phyloP scores from a whole-genome alignment of 2,113 vertebrate genomes.

The Edolisoma coerulescens region DNA sequence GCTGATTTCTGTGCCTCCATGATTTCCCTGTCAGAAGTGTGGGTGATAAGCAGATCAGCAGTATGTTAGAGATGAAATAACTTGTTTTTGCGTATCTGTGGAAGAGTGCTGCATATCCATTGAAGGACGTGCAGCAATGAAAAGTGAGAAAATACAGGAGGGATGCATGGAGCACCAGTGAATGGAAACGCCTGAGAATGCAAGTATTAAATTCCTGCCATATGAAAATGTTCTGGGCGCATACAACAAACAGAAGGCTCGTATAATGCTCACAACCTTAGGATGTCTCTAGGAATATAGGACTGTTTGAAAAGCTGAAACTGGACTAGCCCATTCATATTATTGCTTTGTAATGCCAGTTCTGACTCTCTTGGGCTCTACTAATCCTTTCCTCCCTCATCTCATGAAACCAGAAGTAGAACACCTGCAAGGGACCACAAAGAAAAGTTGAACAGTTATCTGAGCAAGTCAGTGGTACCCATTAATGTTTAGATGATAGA shows the following conservation, averaged over 20 bases:
- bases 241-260: not conserved
- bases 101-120: not conserved
- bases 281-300: not conserved
- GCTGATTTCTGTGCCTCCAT: not conserved
- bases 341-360: not conserved
- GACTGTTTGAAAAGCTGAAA: not conserved
- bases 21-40: not conserved
- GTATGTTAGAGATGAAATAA: not conserved
- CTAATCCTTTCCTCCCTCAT: not conserved
- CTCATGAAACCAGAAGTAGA: not conserved
- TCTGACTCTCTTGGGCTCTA: not conserved
- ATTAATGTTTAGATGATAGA: not conserved
- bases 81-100: not conserved
- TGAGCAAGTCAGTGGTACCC: not conserved
- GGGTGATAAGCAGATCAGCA: not conserved
- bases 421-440: not conserved
- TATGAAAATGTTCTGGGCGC: not conserved
- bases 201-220: not conserved
- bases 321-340: not conserved
- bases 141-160: not conserved
- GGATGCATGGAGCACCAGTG: not conserved
- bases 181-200: not conserved
- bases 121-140: not conserved
- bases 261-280: fast-evolving
- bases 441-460: not conserved